Evolutionary conservation across 2,797 vertebrate species (phyloP).

Genomic region (Clarias laeviceps): DNA sequence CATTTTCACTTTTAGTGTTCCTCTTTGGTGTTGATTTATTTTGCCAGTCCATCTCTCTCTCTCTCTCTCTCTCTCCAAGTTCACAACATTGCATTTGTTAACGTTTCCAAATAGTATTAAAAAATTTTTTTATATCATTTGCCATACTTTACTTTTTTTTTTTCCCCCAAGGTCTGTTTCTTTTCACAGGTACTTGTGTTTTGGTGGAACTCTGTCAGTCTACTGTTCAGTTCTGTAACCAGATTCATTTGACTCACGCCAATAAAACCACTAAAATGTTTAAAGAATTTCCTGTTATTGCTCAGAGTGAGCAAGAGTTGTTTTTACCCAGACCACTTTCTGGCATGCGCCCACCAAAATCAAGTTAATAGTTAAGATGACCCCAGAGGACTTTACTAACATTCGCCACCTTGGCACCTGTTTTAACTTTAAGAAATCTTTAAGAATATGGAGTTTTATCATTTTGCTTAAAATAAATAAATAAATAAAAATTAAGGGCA

Average conservation of each 20-base stretch:
- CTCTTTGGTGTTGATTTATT: conserved; percentile 1
- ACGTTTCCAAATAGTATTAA: neutral
- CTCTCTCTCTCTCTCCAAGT: neutral
- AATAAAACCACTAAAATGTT: conserved; percentile 44
- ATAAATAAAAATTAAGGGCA: neutral
- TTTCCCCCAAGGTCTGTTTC: neutral
- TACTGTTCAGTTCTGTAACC: conserved; percentile 25
- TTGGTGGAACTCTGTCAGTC: conserved; percentile 1
- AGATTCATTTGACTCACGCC: conserved; percentile 12
- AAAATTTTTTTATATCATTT: conserved; percentile 22
- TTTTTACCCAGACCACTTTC: conserved; percentile 38
- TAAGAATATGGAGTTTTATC: neutral
- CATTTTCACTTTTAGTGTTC: neutral
- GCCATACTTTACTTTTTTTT: neutral
- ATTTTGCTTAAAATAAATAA: neutral
- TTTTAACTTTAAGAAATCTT: neutral
- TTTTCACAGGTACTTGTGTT: neutral
- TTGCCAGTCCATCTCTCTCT: neutral
- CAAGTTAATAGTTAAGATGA: conserved; percentile 35
- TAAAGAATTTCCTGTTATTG: conserved; percentile 52
- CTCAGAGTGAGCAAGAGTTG: conserved; percentile 40
- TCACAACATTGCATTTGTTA: conserved; percentile 16
- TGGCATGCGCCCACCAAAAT: conserved; percentile 32
- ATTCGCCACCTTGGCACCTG: conserved; percentile 8
- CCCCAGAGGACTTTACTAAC: conserved; percentile 11